Evolutionary conservation across 2,888 invertebrate species (phyloP).

Genomic region (Mycogona germanica): DNA sequence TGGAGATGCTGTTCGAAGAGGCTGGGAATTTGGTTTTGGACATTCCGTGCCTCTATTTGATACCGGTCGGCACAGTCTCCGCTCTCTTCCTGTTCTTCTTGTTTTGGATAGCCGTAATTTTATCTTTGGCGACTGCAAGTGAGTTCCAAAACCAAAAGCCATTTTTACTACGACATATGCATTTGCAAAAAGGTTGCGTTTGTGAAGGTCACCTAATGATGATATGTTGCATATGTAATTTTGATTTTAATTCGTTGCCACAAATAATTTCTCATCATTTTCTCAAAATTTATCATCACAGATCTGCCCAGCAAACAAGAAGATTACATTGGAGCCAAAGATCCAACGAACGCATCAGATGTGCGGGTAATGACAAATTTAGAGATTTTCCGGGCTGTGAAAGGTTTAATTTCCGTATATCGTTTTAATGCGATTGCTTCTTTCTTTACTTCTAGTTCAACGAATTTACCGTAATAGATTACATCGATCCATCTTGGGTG

Average conservation of each 20-base stretch:
- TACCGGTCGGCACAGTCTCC: constrained; percentile 55
- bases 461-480: constrained; percentile 14
- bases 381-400: background rate
- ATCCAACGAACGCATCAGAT: background rate
- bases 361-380: too few species aligned
- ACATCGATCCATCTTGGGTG: constrained; percentile 46
- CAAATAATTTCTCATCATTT: background rate
- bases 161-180: background rate
- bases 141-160: constrained; percentile 38
- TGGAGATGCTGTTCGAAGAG: constrained; percentile 76
- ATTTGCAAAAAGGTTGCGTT: background rate
- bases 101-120: constrained; percentile 76
- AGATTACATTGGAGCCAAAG: background rate
- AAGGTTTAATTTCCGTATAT: background rate
- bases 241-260: background rate
- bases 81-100: constrained; percentile 62
- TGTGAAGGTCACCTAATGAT: background rate
- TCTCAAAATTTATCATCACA: background rate
- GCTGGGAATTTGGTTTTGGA: constrained; percentile 75
- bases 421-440: background rate
- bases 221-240: background rate
- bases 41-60: constrained; percentile 71
- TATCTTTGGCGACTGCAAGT: constrained; percentile 75
- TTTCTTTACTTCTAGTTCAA: background rate
- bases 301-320: constrained; percentile 6